Evolutionary conservation across 2,888 invertebrate genomes (phyloP), one percentile per base, ranked within the genome.

Genomic region (Rutpela maculata): DNA sequence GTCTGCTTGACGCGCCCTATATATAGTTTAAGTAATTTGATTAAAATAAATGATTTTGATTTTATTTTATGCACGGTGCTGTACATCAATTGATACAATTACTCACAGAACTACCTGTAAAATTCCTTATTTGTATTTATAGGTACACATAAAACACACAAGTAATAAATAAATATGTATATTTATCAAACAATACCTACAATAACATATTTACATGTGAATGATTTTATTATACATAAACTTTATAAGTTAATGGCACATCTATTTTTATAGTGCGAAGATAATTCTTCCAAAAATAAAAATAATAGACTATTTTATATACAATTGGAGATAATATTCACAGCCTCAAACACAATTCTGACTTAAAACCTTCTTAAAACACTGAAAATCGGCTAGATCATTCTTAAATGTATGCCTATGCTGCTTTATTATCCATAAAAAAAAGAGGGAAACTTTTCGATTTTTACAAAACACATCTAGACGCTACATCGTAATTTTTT

Each of bases 181-280:
- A 85, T 87, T 85, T 86, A 87, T 87, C 84, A 86, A 86, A 87
- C 86, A 86, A 83, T 85, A 84, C 84, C 84, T 86, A 85, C 81
- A 84, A 82, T 85, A 82, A 84, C 82, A 86, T 85, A 85, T 83
- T 83, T 85, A 85, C 85, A 85, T 84, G 76, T 83, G 81, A 81
- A 83, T 79, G 77, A 83, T 80, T 83, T 84, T 78, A 81, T 82
- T 84, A 85, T 83, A 83, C 83, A 85, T 84, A 83, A 82, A 84
- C 79, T 82, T 83, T 82, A 85, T 86, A 87, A 85, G 86, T 85
- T 86, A 86, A 87, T 87, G 87, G 87, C 87, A 87, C 87, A 85
- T 86, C 83, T 83, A 86, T 80, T 82, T 84, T 75, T 77, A 84
- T 79, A 84, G 84, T 84, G 84, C 82, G 84, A 84, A 85, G 83